These are phyloP conservation scores for Xiphorhynchus elegans DNA, from an alignment of 2,113 vertebrate species.

Conservation along the genomic window DNA sequence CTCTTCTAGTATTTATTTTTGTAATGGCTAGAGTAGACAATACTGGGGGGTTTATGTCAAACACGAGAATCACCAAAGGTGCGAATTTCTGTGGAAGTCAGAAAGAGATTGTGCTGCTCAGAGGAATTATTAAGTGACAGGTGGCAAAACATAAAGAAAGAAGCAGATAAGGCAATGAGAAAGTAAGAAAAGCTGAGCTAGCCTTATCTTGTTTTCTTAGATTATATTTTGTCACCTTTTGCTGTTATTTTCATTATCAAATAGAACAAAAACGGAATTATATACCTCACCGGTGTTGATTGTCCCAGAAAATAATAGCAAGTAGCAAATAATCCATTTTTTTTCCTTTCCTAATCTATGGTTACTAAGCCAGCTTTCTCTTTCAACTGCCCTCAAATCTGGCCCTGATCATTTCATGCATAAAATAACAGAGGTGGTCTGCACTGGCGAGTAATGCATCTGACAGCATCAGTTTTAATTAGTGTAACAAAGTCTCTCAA, in stretches of 20 bases:
- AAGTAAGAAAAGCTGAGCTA: not conserved
- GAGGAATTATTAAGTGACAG: not conserved
- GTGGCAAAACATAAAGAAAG: not conserved
- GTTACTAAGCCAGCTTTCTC: not conserved
- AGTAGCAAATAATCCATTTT: not conserved
- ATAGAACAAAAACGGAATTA: not conserved
- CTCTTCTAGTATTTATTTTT: not conserved
- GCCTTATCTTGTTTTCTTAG: not conserved
- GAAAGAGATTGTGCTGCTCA: not conserved
- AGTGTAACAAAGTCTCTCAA: not conserved
- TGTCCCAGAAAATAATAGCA: not conserved
- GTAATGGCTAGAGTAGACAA: not conserved
- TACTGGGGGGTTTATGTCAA: not conserved
- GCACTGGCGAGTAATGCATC: accelerated
- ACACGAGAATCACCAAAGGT: not conserved
- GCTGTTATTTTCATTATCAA: not conserved
- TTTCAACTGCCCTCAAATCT: not conserved
- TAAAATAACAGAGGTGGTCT: not conserved
- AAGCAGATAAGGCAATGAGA: not conserved
- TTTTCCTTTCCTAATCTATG: not conserved
- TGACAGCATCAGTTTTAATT: not conserved
- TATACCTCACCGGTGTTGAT: accelerated
- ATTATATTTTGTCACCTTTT: not conserved
- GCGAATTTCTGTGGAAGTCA: not conserved
- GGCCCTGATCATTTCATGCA: not conserved